Base-by-base conservation (phyloP, 2,797 vertebrate genomes). In the Dermochelys coriacea region DNA sequence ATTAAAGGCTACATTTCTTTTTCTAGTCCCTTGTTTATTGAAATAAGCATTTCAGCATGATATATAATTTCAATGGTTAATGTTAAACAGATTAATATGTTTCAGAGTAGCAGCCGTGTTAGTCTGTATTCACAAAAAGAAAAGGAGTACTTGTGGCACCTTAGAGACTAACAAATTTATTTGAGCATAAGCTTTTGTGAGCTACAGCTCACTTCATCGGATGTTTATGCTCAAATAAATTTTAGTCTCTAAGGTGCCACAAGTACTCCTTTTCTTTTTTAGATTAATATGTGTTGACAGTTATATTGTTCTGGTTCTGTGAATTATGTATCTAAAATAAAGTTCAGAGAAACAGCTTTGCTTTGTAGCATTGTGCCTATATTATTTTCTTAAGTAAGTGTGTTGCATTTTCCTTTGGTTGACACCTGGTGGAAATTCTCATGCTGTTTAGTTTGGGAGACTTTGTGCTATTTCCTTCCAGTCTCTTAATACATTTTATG, bases 361-460 rank as follows among this genome's bases (percentile, higher is more conserved):
- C 57, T 89, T 41, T 14, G 75, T 84, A 88, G 47, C 29, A 93
- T 1, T 77, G 21, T 59, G 18, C 16, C 64, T 91, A 1, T 75
- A 27, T 84, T 61, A 0, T 89, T 90, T 86, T 75, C 27, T 81
- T 8, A 59, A 82, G 12, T 23, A 9, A 41, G 2, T 71, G 3
- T 57, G 61, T 49, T 8, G 5, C 34, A 1, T 57, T 80, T 84
- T 27, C 21, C 55, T 88, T 95, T 61, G 68, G 29, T 94, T 93
- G 96, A 97, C 98, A 97, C 80, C 97, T 98, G 91, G 96, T 96
- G 96, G 97, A 96, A 84, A 64, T 90, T 93, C 59, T 88, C 3
- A 0, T 55, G 15, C 0, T 5, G 61, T 45, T 37, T 86, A 51
- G 64, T 54, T 4, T 84, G 1, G 31, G 34, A 23, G 29, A 23